Conservation (phyloP, 2,797 vertebrate species). For the Hyperoplus immaculatus region DNA sequence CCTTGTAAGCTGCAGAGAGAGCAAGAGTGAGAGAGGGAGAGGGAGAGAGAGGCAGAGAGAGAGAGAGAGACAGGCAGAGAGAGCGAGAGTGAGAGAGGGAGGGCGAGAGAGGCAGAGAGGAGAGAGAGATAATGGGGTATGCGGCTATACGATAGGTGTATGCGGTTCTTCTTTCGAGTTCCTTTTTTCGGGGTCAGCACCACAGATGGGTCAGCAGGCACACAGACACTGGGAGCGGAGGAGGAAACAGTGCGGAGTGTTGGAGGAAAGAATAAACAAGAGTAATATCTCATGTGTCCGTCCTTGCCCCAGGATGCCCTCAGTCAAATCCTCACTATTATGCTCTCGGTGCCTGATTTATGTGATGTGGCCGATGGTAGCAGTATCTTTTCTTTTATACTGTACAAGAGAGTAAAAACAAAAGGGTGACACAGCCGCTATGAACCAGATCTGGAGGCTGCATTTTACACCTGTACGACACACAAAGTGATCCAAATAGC, state of each 20-base stretch:
- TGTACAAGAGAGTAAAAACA: constrained; percentile 58
- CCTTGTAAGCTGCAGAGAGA: constrained; percentile 43
- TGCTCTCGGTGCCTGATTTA: constrained; percentile 74
- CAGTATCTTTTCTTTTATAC: constrained; percentile 51
- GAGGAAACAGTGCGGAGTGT: constrained; percentile 46
- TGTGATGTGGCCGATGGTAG: constrained; percentile 63
- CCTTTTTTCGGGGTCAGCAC: constrained; percentile 73
- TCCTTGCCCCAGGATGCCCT: constrained; percentile 72
- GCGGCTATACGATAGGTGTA: constrained; percentile 57
- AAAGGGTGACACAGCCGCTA: constrained; percentile 33
- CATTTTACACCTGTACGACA: constrained; percentile 33
- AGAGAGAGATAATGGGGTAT: constrained; percentile 51
- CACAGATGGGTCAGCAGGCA: constrained; percentile 70
- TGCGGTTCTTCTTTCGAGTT: constrained; percentile 52
- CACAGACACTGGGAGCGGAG: constrained; percentile 46
- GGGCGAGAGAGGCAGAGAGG: no score
- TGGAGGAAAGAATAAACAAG: constrained; percentile 62
- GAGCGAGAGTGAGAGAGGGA: no score
- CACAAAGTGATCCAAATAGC: constrained; percentile 28
- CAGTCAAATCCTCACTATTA: constrained; percentile 75
- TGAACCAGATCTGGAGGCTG: constrained; percentile 28
- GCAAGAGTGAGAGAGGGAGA: no score
- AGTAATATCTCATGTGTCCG: constrained; percentile 72
- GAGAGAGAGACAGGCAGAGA: no score
- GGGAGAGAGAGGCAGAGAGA: no score